Conservation (phyloP, 2,113 vertebrate species). For the Menura novaehollandiae region DNA sequence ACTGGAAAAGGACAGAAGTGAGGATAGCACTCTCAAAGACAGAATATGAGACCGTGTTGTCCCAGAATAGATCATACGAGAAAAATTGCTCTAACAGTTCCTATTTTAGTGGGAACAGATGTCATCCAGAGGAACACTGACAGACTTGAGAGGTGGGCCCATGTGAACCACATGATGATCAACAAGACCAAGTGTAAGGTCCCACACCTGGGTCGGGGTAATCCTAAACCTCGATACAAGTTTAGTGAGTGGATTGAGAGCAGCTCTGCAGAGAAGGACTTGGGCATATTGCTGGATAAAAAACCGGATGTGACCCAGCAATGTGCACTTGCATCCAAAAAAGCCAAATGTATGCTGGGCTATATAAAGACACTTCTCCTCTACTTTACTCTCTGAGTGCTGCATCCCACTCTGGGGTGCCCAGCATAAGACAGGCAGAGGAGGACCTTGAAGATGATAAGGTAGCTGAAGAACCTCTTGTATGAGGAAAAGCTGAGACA, state of each 20-base stretch:
- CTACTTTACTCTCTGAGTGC: background rate
- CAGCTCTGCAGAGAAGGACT: background rate
- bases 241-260: background rate
- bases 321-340: accelerated
- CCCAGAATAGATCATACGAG: background rate
- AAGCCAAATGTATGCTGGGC: background rate
- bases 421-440: background rate
- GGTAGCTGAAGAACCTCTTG: background rate
- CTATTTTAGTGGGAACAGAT: background rate
- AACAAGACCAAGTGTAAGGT: background rate
- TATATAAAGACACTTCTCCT: background rate
- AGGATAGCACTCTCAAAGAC: background rate
- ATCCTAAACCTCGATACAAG: background rate
- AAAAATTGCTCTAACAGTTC: background rate
- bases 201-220: background rate
- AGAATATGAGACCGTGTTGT: background rate
- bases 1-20: background rate
- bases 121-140: background rate
- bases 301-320: background rate
- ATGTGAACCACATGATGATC: accelerated
- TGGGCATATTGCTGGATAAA: background rate
- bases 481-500: background rate
- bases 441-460: accelerated
- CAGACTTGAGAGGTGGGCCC: background rate
- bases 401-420: background rate